A percentile compares a stretch with the other conserved stretches of the same genome.
phyloP scores from a whole-genome alignment of 2,888 invertebrate species.

The Orchestes rusci region DNA sequence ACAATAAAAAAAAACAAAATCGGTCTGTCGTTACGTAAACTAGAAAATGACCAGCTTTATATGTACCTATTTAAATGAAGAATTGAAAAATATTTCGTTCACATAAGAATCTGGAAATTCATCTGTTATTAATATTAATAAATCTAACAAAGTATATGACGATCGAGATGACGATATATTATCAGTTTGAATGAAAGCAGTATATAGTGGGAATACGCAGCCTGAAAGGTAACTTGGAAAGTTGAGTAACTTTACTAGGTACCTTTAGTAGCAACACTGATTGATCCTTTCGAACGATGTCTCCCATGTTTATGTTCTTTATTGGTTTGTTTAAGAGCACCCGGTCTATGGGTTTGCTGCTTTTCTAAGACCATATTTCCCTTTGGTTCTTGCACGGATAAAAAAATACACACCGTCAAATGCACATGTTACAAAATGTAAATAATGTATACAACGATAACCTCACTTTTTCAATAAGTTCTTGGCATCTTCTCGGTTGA shows the following conservation, averaged over 20 bases:
- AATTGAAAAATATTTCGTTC: background rate
- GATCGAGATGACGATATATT: too few relatives aligned
- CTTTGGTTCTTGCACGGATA: too few relatives aligned
- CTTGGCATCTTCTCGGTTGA: too few relatives aligned
- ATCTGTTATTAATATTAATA: too few relatives aligned
- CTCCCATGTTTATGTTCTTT: slow-evolving; percentile 88
- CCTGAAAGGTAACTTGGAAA: too few relatives aligned
- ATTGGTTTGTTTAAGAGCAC: slow-evolving; percentile 85
- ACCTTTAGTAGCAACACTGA: slow-evolving; percentile 76
- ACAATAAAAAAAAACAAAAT: background rate
- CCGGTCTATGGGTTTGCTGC: slow-evolving; percentile 64
- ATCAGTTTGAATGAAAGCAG: too few relatives aligned
- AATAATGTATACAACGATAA: too few relatives aligned
- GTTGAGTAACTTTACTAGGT: slow-evolving; percentile 27
- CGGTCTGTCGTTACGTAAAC: background rate
- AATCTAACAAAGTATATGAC: background rate
- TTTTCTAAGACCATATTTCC: slow-evolving; percentile 33
- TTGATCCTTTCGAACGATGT: slow-evolving; percentile 85
- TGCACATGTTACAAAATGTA: too few relatives aligned
- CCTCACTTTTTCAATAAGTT: too few relatives aligned
- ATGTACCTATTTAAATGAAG: background rate
- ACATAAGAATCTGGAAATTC: background rate
- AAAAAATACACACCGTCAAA: too few relatives aligned
- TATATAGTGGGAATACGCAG: too few relatives aligned
- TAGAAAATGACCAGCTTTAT: background rate